These are phyloP conservation scores for Mohoua ochrocephala DNA, from an alignment of 2,113 vertebrate genomes.

Conservation along the genomic window DNA sequence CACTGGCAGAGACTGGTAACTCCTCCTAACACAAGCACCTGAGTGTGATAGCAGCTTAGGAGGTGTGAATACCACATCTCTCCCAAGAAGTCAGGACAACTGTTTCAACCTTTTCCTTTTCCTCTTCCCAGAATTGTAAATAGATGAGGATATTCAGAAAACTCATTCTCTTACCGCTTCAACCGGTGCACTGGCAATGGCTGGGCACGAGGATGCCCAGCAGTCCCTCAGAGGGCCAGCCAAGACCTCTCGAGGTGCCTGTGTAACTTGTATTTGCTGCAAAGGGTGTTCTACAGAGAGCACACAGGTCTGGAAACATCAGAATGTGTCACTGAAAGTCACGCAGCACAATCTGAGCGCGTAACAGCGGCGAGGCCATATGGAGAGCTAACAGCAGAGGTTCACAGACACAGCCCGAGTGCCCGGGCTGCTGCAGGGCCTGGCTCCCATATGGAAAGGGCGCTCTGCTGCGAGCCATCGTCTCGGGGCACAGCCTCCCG, in stretches of 20 bases:
- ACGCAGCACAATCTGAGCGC: accelerated
- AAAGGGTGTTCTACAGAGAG: not conserved
- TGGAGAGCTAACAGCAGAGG: not conserved
- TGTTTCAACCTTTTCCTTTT: too few species aligned
- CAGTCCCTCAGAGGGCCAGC: not conserved
- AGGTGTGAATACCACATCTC: not conserved
- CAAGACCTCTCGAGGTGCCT: not conserved
- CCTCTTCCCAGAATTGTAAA: not conserved
- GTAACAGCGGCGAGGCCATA: not conserved
- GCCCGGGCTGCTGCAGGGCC: not conserved
- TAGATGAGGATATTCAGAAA: not conserved
- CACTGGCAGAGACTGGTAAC: not conserved
- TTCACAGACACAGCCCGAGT: accelerated
- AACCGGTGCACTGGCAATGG: not conserved
- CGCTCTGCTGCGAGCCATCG: not conserved
- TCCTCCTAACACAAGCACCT: not conserved
- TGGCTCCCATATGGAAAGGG: not conserved
- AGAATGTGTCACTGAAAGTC: not conserved
- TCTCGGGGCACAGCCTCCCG: not conserved
- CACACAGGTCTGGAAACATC: not conserved
- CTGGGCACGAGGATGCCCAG: accelerated
- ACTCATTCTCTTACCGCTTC: not conserved
- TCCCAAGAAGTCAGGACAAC: not conserved
- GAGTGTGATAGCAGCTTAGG: not conserved
- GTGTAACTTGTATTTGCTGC: not conserved